A percentile compares a stretch with the other conserved stretches of the same genome.
phyloP scores from a whole-genome alignment of 1,140 invertebrate species.

The Agrilus planipennis region DNA sequence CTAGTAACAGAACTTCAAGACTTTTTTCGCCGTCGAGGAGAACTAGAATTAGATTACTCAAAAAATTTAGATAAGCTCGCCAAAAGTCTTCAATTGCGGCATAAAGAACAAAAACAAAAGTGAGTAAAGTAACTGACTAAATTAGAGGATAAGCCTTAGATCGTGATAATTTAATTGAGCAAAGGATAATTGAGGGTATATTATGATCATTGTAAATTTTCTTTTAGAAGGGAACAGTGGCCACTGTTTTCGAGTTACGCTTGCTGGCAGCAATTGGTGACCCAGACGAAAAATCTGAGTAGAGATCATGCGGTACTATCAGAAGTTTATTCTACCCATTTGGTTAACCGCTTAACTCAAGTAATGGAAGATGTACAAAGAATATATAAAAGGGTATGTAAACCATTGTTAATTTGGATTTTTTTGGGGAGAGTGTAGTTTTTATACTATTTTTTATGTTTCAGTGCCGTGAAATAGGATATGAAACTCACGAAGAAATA shows the following conservation, averaged over 20 bases:
- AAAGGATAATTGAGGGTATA: too few species aligned
- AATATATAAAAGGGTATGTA: slow-evolving; percentile 70
- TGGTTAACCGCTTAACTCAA: slow-evolving; percentile 68
- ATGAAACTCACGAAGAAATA: slow-evolving; percentile 90
- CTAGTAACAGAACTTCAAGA: slow-evolving; percentile 86
- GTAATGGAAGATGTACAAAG: slow-evolving; percentile 83
- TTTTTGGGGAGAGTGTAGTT: background rate
- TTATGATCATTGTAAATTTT: too few species aligned
- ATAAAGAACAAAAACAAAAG: slow-evolving; percentile 91
- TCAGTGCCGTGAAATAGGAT: slow-evolving; percentile 84
- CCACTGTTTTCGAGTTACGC: slow-evolving; percentile 80
- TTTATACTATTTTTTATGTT: slow-evolving; percentile 21
- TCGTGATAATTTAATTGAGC: too few species aligned
- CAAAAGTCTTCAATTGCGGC: slow-evolving; percentile 68
- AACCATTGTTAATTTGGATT: background rate
- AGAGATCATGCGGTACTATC: slow-evolving; percentile 78
- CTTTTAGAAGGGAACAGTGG: slow-evolving; percentile 81
- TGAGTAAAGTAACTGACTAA: slow-evolving; percentile 35
- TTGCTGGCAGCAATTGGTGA: slow-evolving; percentile 83
- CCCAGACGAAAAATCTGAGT: slow-evolving; percentile 75
- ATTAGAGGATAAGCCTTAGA: background rate
- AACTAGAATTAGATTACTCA: slow-evolving; percentile 89
- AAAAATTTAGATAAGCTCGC: slow-evolving; percentile 86
- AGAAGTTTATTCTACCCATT: slow-evolving; percentile 77
- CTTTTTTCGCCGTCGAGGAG: slow-evolving; percentile 75